A percentile compares a stretch with the other conserved stretches of the same genome.
phyloP scores from a whole-genome alignment of 2,888 invertebrate genomes.

The Leptinotarsa tumamoca region DNA sequence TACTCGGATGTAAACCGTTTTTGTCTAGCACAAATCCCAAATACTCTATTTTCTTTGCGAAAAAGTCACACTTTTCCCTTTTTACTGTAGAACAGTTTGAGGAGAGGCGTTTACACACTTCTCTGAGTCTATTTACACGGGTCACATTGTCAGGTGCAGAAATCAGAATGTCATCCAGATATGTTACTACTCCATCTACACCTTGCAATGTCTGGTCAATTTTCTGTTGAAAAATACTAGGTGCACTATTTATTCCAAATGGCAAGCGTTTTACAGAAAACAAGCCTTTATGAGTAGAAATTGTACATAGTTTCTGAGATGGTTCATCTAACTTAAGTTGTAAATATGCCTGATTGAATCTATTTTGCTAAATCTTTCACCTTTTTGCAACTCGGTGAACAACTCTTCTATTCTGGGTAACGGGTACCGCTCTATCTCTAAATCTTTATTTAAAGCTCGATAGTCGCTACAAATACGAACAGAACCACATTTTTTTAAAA shows the following conservation, averaged over 20 bases:
- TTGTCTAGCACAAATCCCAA: conserved; percentile 38
- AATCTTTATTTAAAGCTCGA: conserved; percentile 51
- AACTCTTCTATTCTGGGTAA: conserved; percentile 47
- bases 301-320: conserved; percentile 47
- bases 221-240: conserved; percentile 58
- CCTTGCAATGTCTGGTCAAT: conserved; percentile 49
- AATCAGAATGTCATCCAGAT: conserved; percentile 53
- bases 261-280: conserved; percentile 53
- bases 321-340: conserved; percentile 39
- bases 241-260: conserved; percentile 56
- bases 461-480: conserved; percentile 44
- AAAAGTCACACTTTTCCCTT: not conserved
- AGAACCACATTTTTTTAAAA: conserved; percentile 36
- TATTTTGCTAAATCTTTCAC: conserved; percentile 42
- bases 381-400: conserved; percentile 46
- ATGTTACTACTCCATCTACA: conserved; percentile 49
- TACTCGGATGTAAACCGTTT: conserved; percentile 35
- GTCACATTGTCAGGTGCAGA: conserved; percentile 34
- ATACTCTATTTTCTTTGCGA: not conserved
- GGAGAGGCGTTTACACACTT: conserved; percentile 37
- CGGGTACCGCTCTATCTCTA: conserved; percentile 46
- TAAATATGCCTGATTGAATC: conserved; percentile 35
- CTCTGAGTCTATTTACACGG: conserved; percentile 33
- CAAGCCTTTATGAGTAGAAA: conserved; percentile 54
- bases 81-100: conserved; percentile 36